These are phyloP conservation scores for Oscheius sp. DNA, from an alignment of 2,888 invertebrate genomes.

Conservation along the genomic window DNA sequence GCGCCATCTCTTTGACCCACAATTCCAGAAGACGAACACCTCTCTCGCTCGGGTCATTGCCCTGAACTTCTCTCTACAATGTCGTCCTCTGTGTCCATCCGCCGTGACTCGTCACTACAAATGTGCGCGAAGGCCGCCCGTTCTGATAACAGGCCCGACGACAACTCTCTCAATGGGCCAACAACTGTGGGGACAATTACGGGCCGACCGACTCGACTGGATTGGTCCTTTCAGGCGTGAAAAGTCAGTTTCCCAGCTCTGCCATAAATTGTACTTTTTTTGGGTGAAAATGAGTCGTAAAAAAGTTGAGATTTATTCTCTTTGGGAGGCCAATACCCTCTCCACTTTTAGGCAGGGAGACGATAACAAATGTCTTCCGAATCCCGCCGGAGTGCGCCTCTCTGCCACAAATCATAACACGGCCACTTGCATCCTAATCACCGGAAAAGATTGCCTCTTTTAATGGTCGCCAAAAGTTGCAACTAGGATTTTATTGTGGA, in stretches of 20 bases:
- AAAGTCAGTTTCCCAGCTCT: background rate
- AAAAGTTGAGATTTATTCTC: too few species aligned
- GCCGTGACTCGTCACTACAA: constrained; percentile 12
- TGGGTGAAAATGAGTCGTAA: too few species aligned
- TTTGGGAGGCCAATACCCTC: background rate
- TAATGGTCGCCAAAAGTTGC: too few species aligned
- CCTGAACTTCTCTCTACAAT: background rate
- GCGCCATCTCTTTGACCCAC: too few species aligned
- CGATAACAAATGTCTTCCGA: constrained; percentile 16
- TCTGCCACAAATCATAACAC: constrained; percentile 23
- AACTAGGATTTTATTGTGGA: too few species aligned
- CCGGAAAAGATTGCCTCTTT: constrained; percentile 3
- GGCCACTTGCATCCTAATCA: constrained; percentile 14
- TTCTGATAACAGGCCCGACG: constrained; percentile 5
- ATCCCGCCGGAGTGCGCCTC: constrained; percentile 13
- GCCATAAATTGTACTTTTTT: too few species aligned
- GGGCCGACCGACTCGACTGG: background rate
- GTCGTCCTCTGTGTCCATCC: background rate
- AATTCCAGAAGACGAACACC: too few species aligned
- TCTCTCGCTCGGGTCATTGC: background rate
- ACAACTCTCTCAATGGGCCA: constrained; percentile 5
- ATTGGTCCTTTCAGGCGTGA: background rate
- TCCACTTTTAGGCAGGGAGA: background rate
- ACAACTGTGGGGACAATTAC: constrained; percentile 19
- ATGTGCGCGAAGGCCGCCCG: constrained; percentile 24